Conservation (phyloP, 2,797 vertebrate genomes). For the Lophius americanus region DNA sequence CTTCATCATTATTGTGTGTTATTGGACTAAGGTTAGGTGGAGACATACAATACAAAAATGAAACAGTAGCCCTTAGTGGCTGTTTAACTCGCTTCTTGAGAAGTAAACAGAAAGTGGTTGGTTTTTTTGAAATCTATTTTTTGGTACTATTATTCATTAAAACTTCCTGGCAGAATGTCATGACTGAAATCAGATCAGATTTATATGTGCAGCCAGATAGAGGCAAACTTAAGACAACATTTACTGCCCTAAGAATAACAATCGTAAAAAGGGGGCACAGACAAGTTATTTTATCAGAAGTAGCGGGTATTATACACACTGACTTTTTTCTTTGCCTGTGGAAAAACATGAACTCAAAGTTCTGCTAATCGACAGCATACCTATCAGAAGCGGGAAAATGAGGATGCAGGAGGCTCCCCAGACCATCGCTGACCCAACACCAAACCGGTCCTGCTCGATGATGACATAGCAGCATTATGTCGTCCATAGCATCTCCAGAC, state of each 20-base stretch:
- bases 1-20: slow-evolving; percentile 11
- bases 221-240: slow-evolving; percentile 42
- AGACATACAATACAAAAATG: background rate
- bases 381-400: slow-evolving; percentile 7
- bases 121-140: too few relatives aligned
- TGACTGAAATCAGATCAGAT: slow-evolving; percentile 12
- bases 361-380: slow-evolving; percentile 7
- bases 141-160: too few relatives aligned
- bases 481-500: too few relatives aligned
- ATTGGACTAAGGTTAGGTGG: background rate
- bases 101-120: background rate
- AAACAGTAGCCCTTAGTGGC: background rate
- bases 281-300: slow-evolving; percentile 43
- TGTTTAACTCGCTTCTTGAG: background rate
- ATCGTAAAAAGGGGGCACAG: slow-evolving; percentile 3
- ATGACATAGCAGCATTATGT: too few relatives aligned
- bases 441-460: too few relatives aligned
- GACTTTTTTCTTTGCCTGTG: slow-evolving; percentile 25
- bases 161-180: background rate
- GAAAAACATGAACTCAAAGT: slow-evolving; percentile 21
- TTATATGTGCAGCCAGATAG: slow-evolving; percentile 39
- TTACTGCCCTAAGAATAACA: slow-evolving; percentile 12
- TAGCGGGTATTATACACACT: slow-evolving; percentile 35
- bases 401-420: slow-evolving; percentile 10
- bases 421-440: too few relatives aligned